Percentiles rank a stretch among this genome's conserved stretches.
These are phyloP conservation scores for Gadus macrocephalus DNA, from an alignment of 2,113 vertebrate species.

Conservation along the genomic window DNA sequence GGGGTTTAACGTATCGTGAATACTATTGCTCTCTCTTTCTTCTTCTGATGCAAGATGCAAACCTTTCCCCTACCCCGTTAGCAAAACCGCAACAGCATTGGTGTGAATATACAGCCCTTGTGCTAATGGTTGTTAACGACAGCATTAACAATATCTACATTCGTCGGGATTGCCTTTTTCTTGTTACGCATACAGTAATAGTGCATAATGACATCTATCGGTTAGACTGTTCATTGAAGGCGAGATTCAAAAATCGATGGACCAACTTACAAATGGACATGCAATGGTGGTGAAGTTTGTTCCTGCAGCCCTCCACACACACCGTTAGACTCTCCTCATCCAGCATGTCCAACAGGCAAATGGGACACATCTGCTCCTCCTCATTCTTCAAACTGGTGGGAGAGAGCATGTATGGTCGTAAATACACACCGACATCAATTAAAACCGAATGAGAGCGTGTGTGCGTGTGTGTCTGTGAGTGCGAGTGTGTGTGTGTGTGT, in stretches of 20 bases:
- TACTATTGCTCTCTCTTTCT: too few species aligned
- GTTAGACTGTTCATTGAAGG: too few species aligned
- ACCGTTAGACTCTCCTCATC: slow-evolving; percentile 87
- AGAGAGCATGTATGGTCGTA: slow-evolving; percentile 10
- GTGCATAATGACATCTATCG: too few species aligned
- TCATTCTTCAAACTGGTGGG: slow-evolving; percentile 81
- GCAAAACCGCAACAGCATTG: too few species aligned
- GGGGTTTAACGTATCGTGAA: too few species aligned
- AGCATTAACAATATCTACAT: too few species aligned
- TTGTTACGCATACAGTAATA: too few species aligned
- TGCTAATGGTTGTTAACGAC: too few species aligned
- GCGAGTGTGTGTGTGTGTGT: not conserved
- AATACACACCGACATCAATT: slow-evolving; percentile 2
- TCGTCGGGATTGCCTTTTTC: too few species aligned
- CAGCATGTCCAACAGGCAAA: slow-evolving; percentile 88
- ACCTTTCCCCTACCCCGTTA: too few species aligned
- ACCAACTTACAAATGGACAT: slow-evolving; percentile 87
- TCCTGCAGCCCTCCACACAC: slow-evolving; percentile 87
- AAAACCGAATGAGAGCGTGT: not conserved
- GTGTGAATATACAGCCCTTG: too few species aligned
- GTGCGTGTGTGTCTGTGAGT: not conserved
- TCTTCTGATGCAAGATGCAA: too few species aligned
- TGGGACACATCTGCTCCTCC: slow-evolving; percentile 91
- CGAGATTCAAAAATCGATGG: not conserved
- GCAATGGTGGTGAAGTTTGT: slow-evolving; percentile 91